phyloP scores from a whole-genome alignment of 2,113 vertebrate genomes.

The Emydocephalus ijimae region DNA sequence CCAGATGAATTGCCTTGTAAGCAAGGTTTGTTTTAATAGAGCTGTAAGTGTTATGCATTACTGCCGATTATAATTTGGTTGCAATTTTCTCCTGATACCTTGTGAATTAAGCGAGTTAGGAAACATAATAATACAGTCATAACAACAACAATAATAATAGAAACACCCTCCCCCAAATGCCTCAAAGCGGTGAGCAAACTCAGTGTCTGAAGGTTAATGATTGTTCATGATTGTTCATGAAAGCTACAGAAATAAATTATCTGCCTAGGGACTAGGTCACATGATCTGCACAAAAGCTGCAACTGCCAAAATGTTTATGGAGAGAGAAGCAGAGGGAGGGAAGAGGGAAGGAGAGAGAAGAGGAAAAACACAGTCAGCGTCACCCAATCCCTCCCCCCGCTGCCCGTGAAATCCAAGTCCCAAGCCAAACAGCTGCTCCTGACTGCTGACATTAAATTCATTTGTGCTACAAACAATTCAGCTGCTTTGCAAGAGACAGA shows the following conservation, averaged over 20 bases:
- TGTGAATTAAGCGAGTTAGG: conserved; percentile 79
- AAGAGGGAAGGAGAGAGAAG: neutral
- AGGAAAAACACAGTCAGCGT: conserved; percentile 73
- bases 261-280: conserved; percentile 84
- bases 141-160: conserved; percentile 48
- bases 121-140: conserved; percentile 61
- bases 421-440: conserved; percentile 84
- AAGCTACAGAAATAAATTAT: conserved; percentile 87
- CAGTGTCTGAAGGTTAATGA: conserved; percentile 84
- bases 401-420: conserved; percentile 70
- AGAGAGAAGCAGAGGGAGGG: conserved; percentile 44
- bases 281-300: conserved; percentile 82
- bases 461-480: conserved; percentile 83
- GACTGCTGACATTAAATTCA: conserved; percentile 85
- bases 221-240: conserved; percentile 85
- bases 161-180: conserved; percentile 63
- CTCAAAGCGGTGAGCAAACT: conserved; percentile 79
- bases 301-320: conserved; percentile 86
- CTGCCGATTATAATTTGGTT: conserved; percentile 74
- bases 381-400: conserved; percentile 75
- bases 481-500: conserved; percentile 81
- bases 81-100: conserved; percentile 78
- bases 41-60: conserved; percentile 69
- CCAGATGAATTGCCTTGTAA: conserved; percentile 59
- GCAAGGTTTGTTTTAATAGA: conserved; percentile 70